Evolutionary conservation across 1,140 invertebrate species (phyloP), one percentile per base, ranked within the genome.

Genomic region (Drosophila lowei): DNA sequence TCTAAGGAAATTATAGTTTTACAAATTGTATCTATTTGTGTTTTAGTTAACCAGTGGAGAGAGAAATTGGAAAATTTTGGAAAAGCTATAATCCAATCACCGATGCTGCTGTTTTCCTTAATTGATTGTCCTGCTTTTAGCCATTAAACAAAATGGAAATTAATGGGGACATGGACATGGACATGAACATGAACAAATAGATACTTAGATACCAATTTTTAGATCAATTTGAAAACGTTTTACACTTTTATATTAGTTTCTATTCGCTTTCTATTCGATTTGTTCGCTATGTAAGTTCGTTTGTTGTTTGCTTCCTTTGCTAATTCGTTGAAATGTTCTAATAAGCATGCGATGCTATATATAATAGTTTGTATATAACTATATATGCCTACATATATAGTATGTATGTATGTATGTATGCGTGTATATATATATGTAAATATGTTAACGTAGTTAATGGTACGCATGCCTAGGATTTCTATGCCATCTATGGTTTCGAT

Each of bases 61-160:
- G 44, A 28, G 44, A 44, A 38, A 3, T 13, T 38, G 11, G 6
- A 44, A 38, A 41, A 25, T 47, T 52, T 38, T 16, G 9, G 34
- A 38, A 38, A 44, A 74, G 61, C 61, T 57, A 53, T 46, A 7
- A 56, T 57, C 21, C 75, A 83, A 83, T 81, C 68, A 65, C 62
- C 46, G 47, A 46, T 64, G 38, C 48, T 60, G 55, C 56, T 61
- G 71, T 65, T 61, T 48, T 54, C 63, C 64, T 61, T 86, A 73
- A 73, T 83, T 89, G 83, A 88, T 88, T 88, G 83, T 88, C 83
- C 79, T 73, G 84, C 79, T 79, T 88, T 70, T 72, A 89, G 79
- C 79, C 67, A 89, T 88, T 73, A 53, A 67, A 61, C 23, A 7
- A 57, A 64, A 47, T 5, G 46, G 30, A 52, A 34, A 23, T 30